Evolutionary conservation across 1,140 invertebrate species (phyloP), one percentile per base, ranked within the genome.

Genomic region (Drosophila kanapiae): DNA sequence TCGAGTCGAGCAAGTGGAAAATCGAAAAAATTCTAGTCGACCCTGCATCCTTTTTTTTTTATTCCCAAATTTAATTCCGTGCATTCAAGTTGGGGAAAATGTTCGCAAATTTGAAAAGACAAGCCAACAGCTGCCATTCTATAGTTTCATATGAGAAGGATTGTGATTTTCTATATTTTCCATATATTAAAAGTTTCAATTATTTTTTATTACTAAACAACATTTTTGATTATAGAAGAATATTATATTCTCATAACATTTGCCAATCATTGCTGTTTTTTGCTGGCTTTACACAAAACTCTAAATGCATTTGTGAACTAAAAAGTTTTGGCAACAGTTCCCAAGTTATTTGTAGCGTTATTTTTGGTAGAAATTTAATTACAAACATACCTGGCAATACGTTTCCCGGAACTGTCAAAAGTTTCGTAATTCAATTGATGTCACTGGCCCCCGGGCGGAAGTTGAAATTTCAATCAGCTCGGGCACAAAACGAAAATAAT

Each of bases 401-500:
- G 65, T 37, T 54, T 42, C 16, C 40, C 49, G 47, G 29, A 54
- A 76, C 53, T 80, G 77, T 63, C 67, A 59, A 81, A 76, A 81
- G 59, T 84, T 81, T 47, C 56, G 42, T 81, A 90, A 88, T 81
- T 88, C 72, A 84, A 88, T 90, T 80, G 84, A 72, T 71, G 51
- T 64, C 42, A 43, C 49, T 59, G 29, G 53, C 18, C 49, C 47
- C 31, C 58, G 53, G 45, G 45, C 82, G 85, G 80, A 87, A 88
- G 80, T 90, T 61, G 69, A 90, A 88, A 84, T 88, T 88, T 88
- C 84, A 88, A 90, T 87, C 83, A 82, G 80, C 80, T 51, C 16
- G 57, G 33, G 63, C 38, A 70, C 51, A 82, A 90, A 88, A 85
- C 78, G 87, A 91, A 91, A 91, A 91, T 91, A 91, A 91, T 91